phyloP scores from a whole-genome alignment of 2,797 vertebrate genomes.

The Myoxocephalus aenaeus region DNA sequence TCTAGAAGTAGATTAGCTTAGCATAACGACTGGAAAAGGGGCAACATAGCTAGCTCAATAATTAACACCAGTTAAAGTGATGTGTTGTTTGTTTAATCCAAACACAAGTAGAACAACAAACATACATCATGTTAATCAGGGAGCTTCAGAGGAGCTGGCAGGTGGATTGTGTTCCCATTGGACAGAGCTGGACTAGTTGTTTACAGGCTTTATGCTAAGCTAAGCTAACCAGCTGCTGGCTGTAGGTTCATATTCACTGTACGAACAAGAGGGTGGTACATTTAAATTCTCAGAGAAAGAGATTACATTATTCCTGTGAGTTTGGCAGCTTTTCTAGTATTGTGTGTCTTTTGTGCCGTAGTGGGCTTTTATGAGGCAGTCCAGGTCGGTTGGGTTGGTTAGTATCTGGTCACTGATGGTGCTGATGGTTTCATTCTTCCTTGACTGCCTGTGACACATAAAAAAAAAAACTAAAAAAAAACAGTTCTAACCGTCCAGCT shows the following conservation, averaged over 20 bases:
- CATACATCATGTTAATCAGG: too few relatives aligned
- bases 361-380: background rate
- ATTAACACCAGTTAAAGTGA: background rate
- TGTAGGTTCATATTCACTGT: background rate
- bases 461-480: background rate
- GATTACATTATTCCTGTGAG: too few relatives aligned
- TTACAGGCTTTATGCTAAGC: slow-evolving; percentile 9
- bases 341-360: background rate
- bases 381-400: background rate
- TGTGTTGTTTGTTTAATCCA: background rate
- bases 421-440: slow-evolving; percentile 1
- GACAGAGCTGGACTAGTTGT: background rate
- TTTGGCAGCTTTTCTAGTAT: background rate
- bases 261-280: background rate
- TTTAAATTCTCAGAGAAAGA: background rate
- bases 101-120: background rate
- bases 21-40: background rate
- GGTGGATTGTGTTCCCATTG: background rate
- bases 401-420: background rate
- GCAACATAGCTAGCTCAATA: background rate
- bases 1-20: background rate
- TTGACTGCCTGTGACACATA: slow-evolving; percentile 28
- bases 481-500: background rate
- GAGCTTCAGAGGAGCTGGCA: background rate
- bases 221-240: background rate